A percentile compares a stretch with the other conserved stretches of the same genome.
Conservation (phyloP, 2,797 vertebrate genomes). For the Lophius americanus region DNA sequence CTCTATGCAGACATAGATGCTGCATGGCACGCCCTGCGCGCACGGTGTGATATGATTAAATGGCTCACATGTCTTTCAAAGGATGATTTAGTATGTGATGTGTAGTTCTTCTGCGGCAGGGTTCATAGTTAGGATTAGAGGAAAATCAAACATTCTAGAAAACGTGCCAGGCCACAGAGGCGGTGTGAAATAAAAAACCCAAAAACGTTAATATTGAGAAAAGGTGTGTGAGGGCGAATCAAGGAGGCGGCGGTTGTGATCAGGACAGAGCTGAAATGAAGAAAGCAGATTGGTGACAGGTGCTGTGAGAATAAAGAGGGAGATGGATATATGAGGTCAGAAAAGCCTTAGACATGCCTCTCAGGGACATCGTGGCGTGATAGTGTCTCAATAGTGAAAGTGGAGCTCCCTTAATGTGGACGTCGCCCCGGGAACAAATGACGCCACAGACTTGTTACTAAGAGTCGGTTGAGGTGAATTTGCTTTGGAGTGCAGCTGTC, state of each 20-base stretch:
- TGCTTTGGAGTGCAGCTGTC: slow-evolving; percentile 2
- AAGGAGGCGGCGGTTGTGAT: slow-evolving; percentile 12
- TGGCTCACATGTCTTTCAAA: slow-evolving; percentile 10
- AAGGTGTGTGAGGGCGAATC: slow-evolving; percentile 11
- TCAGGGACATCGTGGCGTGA: slow-evolving; percentile 53
- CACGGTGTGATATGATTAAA: slow-evolving; percentile 77
- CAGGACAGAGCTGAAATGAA: slow-evolving; percentile 17
- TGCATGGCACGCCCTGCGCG: slow-evolving; percentile 92
- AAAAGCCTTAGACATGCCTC: slow-evolving; percentile 23
- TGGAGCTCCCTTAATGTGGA: slow-evolving; percentile 34
- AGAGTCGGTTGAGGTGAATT: slow-evolving; percentile 20
- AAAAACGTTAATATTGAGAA: neutral
- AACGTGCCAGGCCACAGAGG: neutral
- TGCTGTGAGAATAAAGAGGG: slow-evolving; percentile 25
- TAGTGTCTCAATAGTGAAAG: slow-evolving; percentile 60
- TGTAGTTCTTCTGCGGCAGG: neutral
- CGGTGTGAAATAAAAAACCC: too few species aligned
- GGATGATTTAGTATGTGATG: slow-evolving; percentile 12
- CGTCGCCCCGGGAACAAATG: slow-evolving; percentile 25
- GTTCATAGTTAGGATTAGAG: neutral
- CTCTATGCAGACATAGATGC: slow-evolving; percentile 94
- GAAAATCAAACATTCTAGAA: neutral
- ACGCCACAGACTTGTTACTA: slow-evolving; percentile 20
- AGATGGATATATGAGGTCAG: slow-evolving; percentile 28
- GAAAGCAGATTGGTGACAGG: slow-evolving; percentile 9